Percentiles rank a stretch among this genome's conserved stretches.
Conservation (phyloP, 2,888 invertebrate species). For the Philopedon plagiatum region DNA sequence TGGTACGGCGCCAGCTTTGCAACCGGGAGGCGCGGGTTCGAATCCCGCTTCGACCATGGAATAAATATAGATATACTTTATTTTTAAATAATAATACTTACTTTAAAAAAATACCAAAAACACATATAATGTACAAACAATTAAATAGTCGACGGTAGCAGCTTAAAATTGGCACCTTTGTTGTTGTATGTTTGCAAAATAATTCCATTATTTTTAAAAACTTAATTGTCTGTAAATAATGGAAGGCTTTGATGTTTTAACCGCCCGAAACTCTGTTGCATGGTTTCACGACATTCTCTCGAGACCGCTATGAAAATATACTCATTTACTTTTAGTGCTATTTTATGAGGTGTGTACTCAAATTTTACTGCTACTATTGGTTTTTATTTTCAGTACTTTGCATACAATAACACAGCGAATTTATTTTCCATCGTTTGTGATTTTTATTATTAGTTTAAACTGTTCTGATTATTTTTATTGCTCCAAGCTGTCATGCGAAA, state of each 20-base stretch:
- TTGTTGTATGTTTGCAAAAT: not conserved
- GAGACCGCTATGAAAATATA: conserved; percentile 6
- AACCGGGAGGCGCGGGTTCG: too few relatives aligned
- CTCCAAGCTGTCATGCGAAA: not conserved
- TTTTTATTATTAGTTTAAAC: not conserved
- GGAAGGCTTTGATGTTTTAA: not conserved
- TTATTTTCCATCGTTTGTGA: not conserved
- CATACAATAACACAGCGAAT: not conserved
- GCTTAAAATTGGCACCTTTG: too few relatives aligned
- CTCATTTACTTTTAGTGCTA: conserved; percentile 6
- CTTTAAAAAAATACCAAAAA: too few relatives aligned
- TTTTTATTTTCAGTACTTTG: not conserved
- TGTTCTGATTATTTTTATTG: not conserved
- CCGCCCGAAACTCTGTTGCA: not conserved
- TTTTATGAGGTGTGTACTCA: conserved; percentile 11
- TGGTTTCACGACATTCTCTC: not conserved
- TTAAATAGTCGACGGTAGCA: too few relatives aligned
- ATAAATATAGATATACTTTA: too few relatives aligned
- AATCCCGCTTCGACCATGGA: too few relatives aligned
- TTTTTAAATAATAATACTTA: too few relatives aligned
- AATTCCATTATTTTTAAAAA: not conserved
- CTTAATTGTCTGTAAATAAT: not conserved
- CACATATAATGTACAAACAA: too few relatives aligned
- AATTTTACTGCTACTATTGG: conserved; percentile 4
- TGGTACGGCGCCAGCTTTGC: too few relatives aligned